A percentile compares a stretch with the other conserved stretches of the same genome.
phyloP scores from a whole-genome alignment of 1,140 invertebrate genomes.

The Colletes latitarsis region DNA sequence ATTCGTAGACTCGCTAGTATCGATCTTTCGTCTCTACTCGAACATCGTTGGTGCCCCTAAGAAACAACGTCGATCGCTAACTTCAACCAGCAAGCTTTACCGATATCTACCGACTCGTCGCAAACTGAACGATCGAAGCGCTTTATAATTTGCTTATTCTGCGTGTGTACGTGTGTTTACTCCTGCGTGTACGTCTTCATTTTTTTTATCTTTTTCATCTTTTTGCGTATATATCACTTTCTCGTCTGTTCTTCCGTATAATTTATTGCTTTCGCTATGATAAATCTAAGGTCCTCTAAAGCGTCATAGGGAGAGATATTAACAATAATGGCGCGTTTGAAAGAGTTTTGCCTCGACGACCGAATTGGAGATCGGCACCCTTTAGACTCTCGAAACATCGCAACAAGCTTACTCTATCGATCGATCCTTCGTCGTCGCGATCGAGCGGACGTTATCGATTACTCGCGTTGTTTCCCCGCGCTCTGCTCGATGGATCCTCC shows the following conservation, averaged over 20 bases:
- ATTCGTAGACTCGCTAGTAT: too few species aligned
- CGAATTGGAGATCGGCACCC: background rate
- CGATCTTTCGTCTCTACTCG: background rate
- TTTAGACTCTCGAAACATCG: constrained; percentile 44
- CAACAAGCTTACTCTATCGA: constrained; percentile 51
- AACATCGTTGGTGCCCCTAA: background rate
- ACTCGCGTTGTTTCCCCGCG: background rate
- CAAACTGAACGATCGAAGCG: constrained; percentile 41
- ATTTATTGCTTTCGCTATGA: constrained; percentile 61
- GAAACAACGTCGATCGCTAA: constrained; percentile 8
- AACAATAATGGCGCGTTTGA: constrained; percentile 50
- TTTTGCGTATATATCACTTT: background rate
- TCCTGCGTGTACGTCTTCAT: background rate
- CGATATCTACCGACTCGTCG: constrained; percentile 7
- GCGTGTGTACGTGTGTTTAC: constrained; percentile 14
- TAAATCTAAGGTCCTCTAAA: constrained; percentile 49
- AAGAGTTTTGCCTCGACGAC: constrained; percentile 4
- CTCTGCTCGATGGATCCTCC: background rate
- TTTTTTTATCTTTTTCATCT: background rate
- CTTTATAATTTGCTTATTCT: constrained; percentile 16
- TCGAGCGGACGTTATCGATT: background rate
- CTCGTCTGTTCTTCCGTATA: constrained; percentile 4
- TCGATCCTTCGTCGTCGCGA: constrained; percentile 20
- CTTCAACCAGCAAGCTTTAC: background rate
- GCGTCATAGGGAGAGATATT: constrained; percentile 48